Evolutionary conservation across 2,888 invertebrate species (phyloP), one percentile per base, ranked within the genome.

Genomic region (Parapristionchus giblindavisi): DNA sequence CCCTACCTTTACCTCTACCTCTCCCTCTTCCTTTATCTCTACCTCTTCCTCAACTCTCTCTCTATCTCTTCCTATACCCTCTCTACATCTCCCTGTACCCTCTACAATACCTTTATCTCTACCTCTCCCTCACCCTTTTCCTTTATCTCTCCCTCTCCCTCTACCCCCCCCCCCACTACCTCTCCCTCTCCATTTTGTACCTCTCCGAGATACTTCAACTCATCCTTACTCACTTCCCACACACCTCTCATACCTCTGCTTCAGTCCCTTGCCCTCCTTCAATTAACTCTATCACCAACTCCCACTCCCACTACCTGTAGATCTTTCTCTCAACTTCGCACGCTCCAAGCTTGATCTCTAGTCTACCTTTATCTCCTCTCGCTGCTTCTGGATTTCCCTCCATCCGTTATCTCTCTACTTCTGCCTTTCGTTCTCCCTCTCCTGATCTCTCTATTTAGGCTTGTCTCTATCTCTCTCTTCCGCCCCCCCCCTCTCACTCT

Each of bases 291-390:
- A 1, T 60, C 24, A 63, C 29, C 60, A 3, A 2, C 27, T 24
- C 34, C 40, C 40, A 3, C 40, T 40, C 38, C 61, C 27, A 3
- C 38, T 5, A 24, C 2, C 40, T 40, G 21, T 40, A 1, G 34
- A 63, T 63, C 27, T 36, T n/a, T 60, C 60, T 36, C 0, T 21
- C 36, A 36, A 29, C n/a, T n/a, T n/a, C 21, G 21, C 3, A 60
- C n/a, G 34, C 36, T 21, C 43, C 40, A 38, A 38, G 27, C 63
- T 63, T 63, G n/a, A 63, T 40, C 63, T 27, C 32, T 24, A 40
- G 40, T n/a, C 63, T 63, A 40, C 63, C 63, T 63, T 24, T 17
- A 63, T 63, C 63, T 40, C 11, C 38, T 24, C 63, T 21, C 1
- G 24, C 17, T 36, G 14, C 24, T 21, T 4, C 5, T 4, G 58